Base-by-base conservation (phyloP, 2,888 invertebrate genomes). In the Polymixis flavicincta region DNA sequence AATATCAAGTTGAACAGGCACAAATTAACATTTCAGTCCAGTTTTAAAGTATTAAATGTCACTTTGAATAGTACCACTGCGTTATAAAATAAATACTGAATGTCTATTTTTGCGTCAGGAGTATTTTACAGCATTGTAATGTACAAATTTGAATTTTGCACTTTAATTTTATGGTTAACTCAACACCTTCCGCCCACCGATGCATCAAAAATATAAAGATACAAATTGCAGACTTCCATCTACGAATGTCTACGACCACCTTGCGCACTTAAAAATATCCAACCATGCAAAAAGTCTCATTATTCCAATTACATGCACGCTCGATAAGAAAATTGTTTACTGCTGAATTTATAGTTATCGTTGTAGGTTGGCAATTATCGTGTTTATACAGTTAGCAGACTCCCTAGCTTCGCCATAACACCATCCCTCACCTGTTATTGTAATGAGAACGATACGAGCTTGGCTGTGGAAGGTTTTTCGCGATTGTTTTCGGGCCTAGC, bases 401-500 rank as follows among this genome's bases (percentile, higher is more conserved):
- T 82, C 72, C 80, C 60, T 85, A 76, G 80, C 74, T 78, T 80
- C 48, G 54, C 85, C 84, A 87, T 88, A 85, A 83, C 64, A 87
- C 78, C 73, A 75, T 83, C 71, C 76, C 63, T 87, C 95, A 95
- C 94, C 95, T 95, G 95, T 92, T 90, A 85, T 87, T 88, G 73
- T 86, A 87, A 88, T 87, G 80, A 85, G 78, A 76, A 66, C 72
- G 80, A 86, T 66, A 75, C 71, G 76, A 42, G 32, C 67, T 66
- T 55, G 50, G 22, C 60, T n/a, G 54, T 60, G 74, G 74, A 83
- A 80, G 85, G 90, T 92, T 92, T 93, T 94, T 94, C 91, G 93
- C 93, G 92, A 92, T 92, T 92, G 92, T 95, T 95, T 94, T 92
- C 85, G 92, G 91, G 78, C 83, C 76, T 76, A 78, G 68, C 73